Evolutionary conservation across 1,140 invertebrate genomes (phyloP), one percentile per base, ranked within the genome.

Genomic region (Drosophila obscura): DNA sequence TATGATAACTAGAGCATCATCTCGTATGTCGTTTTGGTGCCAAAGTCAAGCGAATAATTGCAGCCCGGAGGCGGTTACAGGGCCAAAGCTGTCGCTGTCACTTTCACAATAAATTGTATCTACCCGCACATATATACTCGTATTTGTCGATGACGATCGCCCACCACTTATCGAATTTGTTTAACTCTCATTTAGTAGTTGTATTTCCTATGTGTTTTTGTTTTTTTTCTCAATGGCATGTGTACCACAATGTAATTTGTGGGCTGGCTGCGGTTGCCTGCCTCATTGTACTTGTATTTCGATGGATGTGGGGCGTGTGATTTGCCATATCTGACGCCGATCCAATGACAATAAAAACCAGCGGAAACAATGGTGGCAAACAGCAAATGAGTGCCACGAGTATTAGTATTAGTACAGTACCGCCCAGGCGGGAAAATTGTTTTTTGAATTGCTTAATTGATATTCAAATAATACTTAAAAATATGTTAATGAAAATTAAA

Each of bases 1-100:
- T 43, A 22, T 39, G 50, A 73, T 74, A 59, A 75, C 62, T 76
- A 55, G 62, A 67, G 56, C 66, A 72, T 66, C 63, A 55, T 56
- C 46, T 64, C 26, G 16, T 43, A 5, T 43, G 16, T 31, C 31
- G 63, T 51, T 59, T 61, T 61, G 66, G 66, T 77, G 80, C 80
- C 80, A 84, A 84, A 84, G 76, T 84, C 73, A 79, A 73, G 75
- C 66, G 65, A 52, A 71, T 83, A 83, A 83, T 83, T 73, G 73
- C 46, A 56, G 66, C 52, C 72, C 66, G 77, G 77, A 49, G 71
- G 72, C 44, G 72, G 62, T 60, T 66, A 76, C 80, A 79, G 80
- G 71, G 71, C 55, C 71, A 64, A 16, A 28, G 28, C 68, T 61
- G 62, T 35, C 48, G 28, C 68, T 61, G 62, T 35, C 48, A 75